Percentiles rank a stretch among this genome's conserved stretches.
Evolutionary conservation across 1,140 invertebrate species (phyloP).

Genomic region (Episyrphus balteatus): DNA sequence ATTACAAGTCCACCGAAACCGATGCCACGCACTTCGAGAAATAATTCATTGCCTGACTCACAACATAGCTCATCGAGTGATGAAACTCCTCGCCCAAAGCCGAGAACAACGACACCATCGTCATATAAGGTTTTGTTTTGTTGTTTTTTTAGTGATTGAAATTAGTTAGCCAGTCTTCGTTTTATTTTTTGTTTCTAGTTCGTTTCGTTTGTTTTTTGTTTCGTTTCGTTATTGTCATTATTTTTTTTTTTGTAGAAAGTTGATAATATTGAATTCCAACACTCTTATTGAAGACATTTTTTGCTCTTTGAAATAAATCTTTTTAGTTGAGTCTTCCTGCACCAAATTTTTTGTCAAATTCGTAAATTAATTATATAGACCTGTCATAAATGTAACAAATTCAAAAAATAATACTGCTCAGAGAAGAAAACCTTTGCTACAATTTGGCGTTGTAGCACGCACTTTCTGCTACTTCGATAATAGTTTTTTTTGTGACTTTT

Average conservation of each 20-base stretch:
- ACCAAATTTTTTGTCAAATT: too few relatives aligned
- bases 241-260: background rate
- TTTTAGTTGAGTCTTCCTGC: too few relatives aligned
- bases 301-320: too few relatives aligned
- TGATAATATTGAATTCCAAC: background rate
- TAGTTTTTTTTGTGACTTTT: too few relatives aligned
- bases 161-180: background rate
- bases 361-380: too few relatives aligned
- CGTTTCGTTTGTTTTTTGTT: background rate
- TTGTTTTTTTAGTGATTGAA: background rate
- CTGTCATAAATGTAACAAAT: too few relatives aligned
- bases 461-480: too few relatives aligned
- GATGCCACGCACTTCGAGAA: constrained; percentile 54
- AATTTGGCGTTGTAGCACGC: too few relatives aligned
- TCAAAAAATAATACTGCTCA: too few relatives aligned
- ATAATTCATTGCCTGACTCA: constrained; percentile 49
- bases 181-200: too few relatives aligned
- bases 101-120: constrained; percentile 53
- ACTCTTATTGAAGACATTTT: background rate
- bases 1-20: constrained; percentile 53
- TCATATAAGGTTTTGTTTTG: constrained; percentile 29
- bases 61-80: constrained; percentile 9
- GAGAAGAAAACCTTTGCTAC: too few relatives aligned
- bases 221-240: background rate
- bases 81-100: constrained; percentile 52